Evolutionary conservation across 2,888 invertebrate species (phyloP).

Genomic region (Chironomus tentans): DNA sequence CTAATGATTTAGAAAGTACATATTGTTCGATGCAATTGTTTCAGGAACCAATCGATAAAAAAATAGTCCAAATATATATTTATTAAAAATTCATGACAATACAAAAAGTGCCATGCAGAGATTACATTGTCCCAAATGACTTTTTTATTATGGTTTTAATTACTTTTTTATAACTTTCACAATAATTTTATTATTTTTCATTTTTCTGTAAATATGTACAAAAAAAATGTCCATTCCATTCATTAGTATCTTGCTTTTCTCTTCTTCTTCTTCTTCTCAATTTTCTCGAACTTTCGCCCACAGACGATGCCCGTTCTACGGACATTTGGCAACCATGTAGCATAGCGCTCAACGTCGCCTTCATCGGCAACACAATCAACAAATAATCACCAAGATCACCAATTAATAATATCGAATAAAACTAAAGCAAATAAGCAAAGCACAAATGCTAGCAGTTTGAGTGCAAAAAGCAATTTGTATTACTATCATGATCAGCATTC

Average conservation of each 20-base stretch:
- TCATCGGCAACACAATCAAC: slow-evolving; percentile 29
- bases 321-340: slow-evolving; percentile 43
- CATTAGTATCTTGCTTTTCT: not conserved
- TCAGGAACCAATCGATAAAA: no score
- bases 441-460: not conserved
- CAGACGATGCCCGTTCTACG: slow-evolving; percentile 44
- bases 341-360: slow-evolving; percentile 41
- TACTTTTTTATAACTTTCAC: not conserved
- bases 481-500: slow-evolving; percentile 14
- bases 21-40: no score
- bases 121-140: not conserved
- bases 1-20: no score
- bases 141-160: not conserved
- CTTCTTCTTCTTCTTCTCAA: slow-evolving; percentile 11
- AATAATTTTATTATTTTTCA: not conserved
- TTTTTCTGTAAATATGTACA: not conserved
- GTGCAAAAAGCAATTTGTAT: slow-evolving; percentile 18
- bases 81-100: no score
- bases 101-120: no score
- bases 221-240: not conserved
- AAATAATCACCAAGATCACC: slow-evolving; percentile 32
- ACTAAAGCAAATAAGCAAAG: slow-evolving; percentile 6
- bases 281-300: slow-evolving; percentile 30
- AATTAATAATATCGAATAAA: slow-evolving; percentile 28
- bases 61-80: no score